Base-by-base conservation (phyloP, 2,888 invertebrate species). In the Cosmopolites sordidus region DNA sequence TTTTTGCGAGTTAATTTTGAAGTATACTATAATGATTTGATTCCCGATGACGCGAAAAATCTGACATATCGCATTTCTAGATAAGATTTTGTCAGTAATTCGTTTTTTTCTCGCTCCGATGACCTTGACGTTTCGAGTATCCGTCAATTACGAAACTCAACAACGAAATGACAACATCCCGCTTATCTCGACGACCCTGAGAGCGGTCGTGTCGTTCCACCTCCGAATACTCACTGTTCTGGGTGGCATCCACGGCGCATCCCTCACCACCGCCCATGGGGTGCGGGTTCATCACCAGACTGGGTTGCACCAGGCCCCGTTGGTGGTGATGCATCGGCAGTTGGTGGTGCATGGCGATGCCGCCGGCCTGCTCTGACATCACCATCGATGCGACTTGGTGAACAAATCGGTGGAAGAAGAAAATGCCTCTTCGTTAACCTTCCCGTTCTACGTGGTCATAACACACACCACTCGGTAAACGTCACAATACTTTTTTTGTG, bases 291-390 rank as follows among this genome's bases (percentile, higher is more conserved):
- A 80, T 80, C 70, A 80, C 80, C 70, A 80, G 75, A 72, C 80
- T 79, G 64, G 80, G 80, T 69, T 80, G 80, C 66, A 76, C 75
- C 78, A 80, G 75, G 72, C 79, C 80, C 63, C 73, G 65, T 14
- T 48, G 54, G 53, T 56, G 55, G 64, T 73, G 73, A 72, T 78
- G 79, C 75, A 79, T 75, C 64, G 79, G 79, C 74, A 79, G 75
- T 75, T 80, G 80, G 78, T 80, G 80, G 78, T 80, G 80, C 77
- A 80, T 80, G 78, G 79, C 79, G 78, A 80, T 79, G 76, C 79
- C 79, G 75, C 80, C 79, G 29, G 56, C 49, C 72, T 80, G 79
- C 79, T 80, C 80, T 77, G 80, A 80, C 80, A 80, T 80, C 78
- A 80, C 80, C 80, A 80, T 80, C 78, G 73, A 74, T 29, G 71